A percentile compares a stretch with the other conserved stretches of the same genome.
Evolutionary conservation across 2,797 vertebrate genomes (phyloP).

Genomic region (Lerista edwardsae): DNA sequence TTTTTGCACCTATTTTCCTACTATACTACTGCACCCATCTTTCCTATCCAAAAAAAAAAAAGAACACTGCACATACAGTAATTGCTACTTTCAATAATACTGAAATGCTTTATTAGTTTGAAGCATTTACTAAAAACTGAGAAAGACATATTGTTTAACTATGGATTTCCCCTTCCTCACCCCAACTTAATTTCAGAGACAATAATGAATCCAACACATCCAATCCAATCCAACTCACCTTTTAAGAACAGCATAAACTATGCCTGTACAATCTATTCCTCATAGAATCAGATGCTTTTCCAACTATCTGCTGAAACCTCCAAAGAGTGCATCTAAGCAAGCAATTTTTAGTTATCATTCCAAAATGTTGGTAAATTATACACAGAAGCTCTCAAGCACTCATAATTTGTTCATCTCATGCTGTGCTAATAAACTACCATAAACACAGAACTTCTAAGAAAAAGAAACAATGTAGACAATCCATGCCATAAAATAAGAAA

Average conservation of each 20-base stretch:
- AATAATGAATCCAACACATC: background rate
- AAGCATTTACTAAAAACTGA: background rate
- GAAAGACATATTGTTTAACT: background rate
- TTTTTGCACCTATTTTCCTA: background rate
- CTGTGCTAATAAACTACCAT: background rate
- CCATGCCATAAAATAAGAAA: background rate
- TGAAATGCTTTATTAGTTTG: background rate
- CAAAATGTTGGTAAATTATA: background rate
- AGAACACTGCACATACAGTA: background rate
- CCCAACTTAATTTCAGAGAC: background rate
- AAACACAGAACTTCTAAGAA: background rate
- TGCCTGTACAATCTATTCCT: no score
- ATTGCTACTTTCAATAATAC: background rate
- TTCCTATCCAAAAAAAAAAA: background rate
- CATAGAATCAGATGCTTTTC: background rate
- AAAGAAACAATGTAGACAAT: background rate
- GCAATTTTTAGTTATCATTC: background rate
- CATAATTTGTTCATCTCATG: background rate
- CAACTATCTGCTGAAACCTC: background rate
- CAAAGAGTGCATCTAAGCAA: background rate
- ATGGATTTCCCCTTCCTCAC: background rate
- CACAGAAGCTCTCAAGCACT: background rate
- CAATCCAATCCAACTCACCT: background rate
- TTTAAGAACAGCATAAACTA: background rate
- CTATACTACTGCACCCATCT: background rate